These are phyloP conservation scores for Argentina silus DNA, from an alignment of 2,797 vertebrate genomes.

Conservation along the genomic window DNA sequence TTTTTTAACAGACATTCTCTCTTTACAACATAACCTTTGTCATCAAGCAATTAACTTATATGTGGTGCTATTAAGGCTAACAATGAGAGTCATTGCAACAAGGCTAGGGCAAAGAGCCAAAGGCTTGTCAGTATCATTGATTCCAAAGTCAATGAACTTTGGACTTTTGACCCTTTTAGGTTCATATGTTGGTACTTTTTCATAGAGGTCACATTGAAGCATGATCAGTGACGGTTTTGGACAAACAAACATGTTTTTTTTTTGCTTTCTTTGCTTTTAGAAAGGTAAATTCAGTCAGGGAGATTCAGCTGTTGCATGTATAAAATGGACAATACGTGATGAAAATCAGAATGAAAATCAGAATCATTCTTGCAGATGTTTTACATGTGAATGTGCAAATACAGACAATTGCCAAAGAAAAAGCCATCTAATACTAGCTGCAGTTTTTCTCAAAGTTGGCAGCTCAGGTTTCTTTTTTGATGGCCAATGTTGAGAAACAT, in stretches of 20 bases:
- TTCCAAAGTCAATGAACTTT: background rate
- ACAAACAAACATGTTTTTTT: background rate
- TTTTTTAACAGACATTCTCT: constrained; percentile 5
- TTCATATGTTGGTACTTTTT: background rate
- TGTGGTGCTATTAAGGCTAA: constrained; percentile 27
- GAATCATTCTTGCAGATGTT: background rate
- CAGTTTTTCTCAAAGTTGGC: constrained; percentile 23
- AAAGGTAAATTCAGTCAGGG: background rate
- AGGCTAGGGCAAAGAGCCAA: constrained; percentile 35
- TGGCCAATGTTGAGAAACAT: constrained; percentile 7
- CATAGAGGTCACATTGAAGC: background rate
- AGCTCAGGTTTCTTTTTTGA: constrained; percentile 28
- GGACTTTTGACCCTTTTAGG: background rate
- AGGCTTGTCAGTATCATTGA: constrained; percentile 41
- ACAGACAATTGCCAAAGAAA: constrained; percentile 16
- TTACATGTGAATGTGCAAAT: background rate
- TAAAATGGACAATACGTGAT: background rate
- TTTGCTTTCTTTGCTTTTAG: background rate
- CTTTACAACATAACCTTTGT: background rate
- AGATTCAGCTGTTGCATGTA: background rate
- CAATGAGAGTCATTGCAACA: constrained; percentile 40
- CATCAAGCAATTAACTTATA: background rate
- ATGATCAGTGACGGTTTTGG: background rate
- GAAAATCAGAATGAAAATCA: background rate
- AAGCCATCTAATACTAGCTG: constrained; percentile 7